Evolutionary conservation across 2,888 invertebrate genomes (phyloP).

Genomic region (Cheilosia impressa): DNA sequence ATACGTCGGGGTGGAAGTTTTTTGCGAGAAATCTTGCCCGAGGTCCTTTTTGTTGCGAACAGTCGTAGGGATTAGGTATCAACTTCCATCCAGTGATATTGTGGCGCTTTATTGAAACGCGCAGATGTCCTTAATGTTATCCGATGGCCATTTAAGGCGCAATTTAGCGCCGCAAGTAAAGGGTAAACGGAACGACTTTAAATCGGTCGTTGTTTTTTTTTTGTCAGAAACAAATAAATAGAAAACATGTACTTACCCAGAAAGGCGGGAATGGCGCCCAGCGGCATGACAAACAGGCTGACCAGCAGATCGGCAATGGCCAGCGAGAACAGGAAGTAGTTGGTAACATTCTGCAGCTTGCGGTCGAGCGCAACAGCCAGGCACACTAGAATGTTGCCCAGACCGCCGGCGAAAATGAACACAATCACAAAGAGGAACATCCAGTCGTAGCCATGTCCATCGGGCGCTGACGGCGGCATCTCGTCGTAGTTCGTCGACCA

Average conservation of each 20-base stretch:
- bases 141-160: no score
- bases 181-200: no score
- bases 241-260: constrained; percentile 88
- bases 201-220: no score
- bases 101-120: no score
- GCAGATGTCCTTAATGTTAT: no score
- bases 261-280: constrained; percentile 96
- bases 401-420: constrained; percentile 93
- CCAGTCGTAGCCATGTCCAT: constrained; percentile 87
- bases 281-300: constrained; percentile 97
- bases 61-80: not conserved
- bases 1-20: not conserved
- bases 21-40: no score
- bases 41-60: not conserved
- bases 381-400: constrained; percentile 97
- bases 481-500: constrained; percentile 47
- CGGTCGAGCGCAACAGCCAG: constrained; percentile 95
- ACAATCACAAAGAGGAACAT: constrained; percentile 92
- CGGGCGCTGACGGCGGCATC: constrained; percentile 4
- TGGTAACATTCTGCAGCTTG: constrained; percentile 96
- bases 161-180: no score
- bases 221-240: no score
- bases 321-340: constrained; percentile 96
- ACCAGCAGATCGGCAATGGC: constrained; percentile 97
- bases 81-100: no score